Conservation (phyloP, 2,113 vertebrate species). For the Bubo scandiacus region DNA sequence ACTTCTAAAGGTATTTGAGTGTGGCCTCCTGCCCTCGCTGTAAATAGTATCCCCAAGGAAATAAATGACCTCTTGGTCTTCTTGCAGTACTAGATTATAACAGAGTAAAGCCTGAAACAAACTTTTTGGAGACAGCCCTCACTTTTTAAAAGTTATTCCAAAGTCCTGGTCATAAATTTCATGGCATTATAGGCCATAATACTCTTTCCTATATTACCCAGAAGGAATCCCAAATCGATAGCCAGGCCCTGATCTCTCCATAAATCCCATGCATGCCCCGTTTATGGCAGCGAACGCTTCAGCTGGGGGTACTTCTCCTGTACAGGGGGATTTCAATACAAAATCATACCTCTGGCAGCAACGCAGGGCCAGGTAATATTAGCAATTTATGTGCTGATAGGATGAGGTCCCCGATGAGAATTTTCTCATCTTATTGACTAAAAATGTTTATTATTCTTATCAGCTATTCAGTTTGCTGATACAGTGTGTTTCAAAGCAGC, state of each 20-base stretch:
- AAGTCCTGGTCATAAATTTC: neutral
- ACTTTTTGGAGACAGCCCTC: neutral
- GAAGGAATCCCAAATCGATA: neutral
- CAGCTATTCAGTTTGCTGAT: neutral
- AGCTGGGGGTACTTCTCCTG: fast-evolving
- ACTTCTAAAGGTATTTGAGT: neutral
- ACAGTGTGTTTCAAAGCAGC: neutral
- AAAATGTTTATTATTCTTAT: neutral
- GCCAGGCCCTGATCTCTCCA: neutral
- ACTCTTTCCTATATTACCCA: neutral
- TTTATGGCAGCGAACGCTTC: neutral
- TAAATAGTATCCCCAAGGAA: neutral
- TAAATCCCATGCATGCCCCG: neutral
- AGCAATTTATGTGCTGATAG: neutral
- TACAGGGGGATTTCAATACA: neutral
- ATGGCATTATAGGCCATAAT: neutral
- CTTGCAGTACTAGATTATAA: neutral
- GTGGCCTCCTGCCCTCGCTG: neutral
- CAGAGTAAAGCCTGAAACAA: neutral
- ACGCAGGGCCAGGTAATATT: neutral
- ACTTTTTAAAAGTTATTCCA: neutral
- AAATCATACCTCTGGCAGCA: neutral
- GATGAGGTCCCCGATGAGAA: neutral
- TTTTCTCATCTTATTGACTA: neutral
- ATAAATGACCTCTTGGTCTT: neutral